Evolutionary conservation across 1,140 invertebrate species (phyloP), one percentile per base, ranked within the genome.

Genomic region (Paralvinella palmiformis): DNA sequence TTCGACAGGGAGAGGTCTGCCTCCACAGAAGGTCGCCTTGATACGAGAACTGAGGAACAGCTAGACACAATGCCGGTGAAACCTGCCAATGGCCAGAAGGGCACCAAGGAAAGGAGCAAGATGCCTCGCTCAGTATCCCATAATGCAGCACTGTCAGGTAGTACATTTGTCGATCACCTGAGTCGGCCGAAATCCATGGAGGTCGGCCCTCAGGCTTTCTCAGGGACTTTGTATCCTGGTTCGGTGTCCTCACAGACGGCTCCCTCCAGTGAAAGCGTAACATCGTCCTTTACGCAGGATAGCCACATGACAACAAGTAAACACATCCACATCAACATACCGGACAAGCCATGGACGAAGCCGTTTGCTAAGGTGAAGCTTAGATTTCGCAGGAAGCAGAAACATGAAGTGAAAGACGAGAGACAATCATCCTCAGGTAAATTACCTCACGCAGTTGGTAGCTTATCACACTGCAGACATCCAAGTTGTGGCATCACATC

Each of bases 311-410:
- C 37, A 10, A n/a, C 10, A 13, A n/a, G 15, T 17, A 29, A 31
- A 35, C 20, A 57, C 7, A 31, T 57, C 3, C 20, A 24, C 20
- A 31, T 57, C 27, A n/a, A 57, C 27, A 7, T 57, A 5, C 55
- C 55, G 13, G 24, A 29, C 17, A 20, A 57, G 29, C 55, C 55
- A 4, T 57, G 55, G 55, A 57, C 55, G 10, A 57, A 32, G 32
- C 55, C 55, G 7, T 57, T 57, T 20, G 55, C 55, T 13, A 35
- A n/a, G 22, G 55, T 57, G 15, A 57, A 57, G 32, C 55, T 57
- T 7, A 20, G 55, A 57, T 17, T 24, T 29, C 55, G 32, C 17
- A 31, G 55, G 10, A 27, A n/a, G 5, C n/a, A 52, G 48, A 24
- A 20, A 7, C n/a, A 52, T 20, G 48, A n/a, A 5, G 20, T n/a